Evolutionary conservation across 2,797 vertebrate species (phyloP), one percentile per base, ranked within the genome.

Genomic region (Sphenodon punctatus): DNA sequence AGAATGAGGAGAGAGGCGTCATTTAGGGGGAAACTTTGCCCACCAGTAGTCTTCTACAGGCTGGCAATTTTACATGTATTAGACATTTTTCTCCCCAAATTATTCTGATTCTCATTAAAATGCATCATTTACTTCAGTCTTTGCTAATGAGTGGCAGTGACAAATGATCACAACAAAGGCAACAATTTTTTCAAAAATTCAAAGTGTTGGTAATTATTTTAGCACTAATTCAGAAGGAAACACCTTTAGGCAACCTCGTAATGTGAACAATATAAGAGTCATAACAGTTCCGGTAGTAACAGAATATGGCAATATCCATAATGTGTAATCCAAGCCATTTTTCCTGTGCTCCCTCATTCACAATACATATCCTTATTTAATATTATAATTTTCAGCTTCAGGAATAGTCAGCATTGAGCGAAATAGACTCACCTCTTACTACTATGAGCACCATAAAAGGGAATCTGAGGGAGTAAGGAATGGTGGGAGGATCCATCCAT

Each of bases 41-140:
- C n/a, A n/a, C n/a, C n/a, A n/a, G n/a, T n/a, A n/a, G n/a, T n/a
- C n/a, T n/a, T n/a, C n/a, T n/a, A n/a, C n/a, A n/a, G n/a, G n/a
- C n/a, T n/a, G n/a, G n/a, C n/a, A n/a, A n/a, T n/a, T 51, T 68
- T 58, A 60, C 34, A 34, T 51, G 38, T 59, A 86, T 38, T 89
- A 79, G 53, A 86, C 73, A 20, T 63, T 64, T 73, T 82, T 89
- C 68, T 36, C 49, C 64, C 36, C 74, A 78, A 88, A 82, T 85
- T 90, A 43, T 90, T 81, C 89, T 36, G 42, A 72, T 30, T 81
- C 42, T 59, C 77, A 90, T 80, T 73, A 80, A 85, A 86, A 73
- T 85, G 65, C 41, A 79, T 74, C 67, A 73, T 77, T 75, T 78
- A 58, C 78, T 75, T 75, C 80, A 65, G 80, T 88, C 81, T 85